phyloP scores from a whole-genome alignment of 1,140 invertebrate species.

The Cephus cinctus region DNA sequence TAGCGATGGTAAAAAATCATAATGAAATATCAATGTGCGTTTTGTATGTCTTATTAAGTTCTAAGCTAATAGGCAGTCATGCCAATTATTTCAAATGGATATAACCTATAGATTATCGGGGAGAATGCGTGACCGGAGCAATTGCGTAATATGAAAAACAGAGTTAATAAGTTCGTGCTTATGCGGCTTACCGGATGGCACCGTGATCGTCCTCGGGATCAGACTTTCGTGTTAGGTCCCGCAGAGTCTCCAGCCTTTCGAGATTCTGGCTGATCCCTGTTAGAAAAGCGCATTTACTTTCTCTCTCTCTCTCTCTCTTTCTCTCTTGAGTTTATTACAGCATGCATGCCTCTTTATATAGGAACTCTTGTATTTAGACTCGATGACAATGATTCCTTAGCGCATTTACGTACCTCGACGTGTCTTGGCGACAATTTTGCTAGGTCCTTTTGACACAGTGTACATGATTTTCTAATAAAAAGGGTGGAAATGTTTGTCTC shows the following conservation, averaged over 20 bases:
- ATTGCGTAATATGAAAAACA: too few relatives aligned
- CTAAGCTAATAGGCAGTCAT: neutral
- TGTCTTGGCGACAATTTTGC: conserved; percentile 83
- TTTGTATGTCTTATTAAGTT: neutral
- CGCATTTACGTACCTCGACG: conserved; percentile 71
- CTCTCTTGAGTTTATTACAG: too few relatives aligned
- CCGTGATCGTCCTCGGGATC: conserved; percentile 60
- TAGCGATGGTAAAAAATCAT: too few relatives aligned
- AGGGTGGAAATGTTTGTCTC: neutral
- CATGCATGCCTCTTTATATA: too few relatives aligned
- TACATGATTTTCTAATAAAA: conserved; percentile 63
- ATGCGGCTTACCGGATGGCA: conserved; percentile 57
- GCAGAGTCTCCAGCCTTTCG: conserved; percentile 65
- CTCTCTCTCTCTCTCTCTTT: too few relatives aligned
- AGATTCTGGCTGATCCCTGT: conserved; percentile 67
- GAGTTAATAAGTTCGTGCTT: too few relatives aligned
- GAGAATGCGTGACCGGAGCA: too few relatives aligned
- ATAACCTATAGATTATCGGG: neutral
- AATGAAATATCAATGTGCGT: conserved; percentile 10
- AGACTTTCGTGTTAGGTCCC: conserved; percentile 64
- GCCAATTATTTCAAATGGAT: neutral
- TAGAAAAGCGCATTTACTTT: conserved; percentile 34
- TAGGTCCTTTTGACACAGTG: conserved; percentile 80
- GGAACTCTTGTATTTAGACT: too few relatives aligned
- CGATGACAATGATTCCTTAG: too few relatives aligned